Base-by-base conservation (phyloP, 2,797 vertebrate species). In the Melanotaenia pygmaea region DNA sequence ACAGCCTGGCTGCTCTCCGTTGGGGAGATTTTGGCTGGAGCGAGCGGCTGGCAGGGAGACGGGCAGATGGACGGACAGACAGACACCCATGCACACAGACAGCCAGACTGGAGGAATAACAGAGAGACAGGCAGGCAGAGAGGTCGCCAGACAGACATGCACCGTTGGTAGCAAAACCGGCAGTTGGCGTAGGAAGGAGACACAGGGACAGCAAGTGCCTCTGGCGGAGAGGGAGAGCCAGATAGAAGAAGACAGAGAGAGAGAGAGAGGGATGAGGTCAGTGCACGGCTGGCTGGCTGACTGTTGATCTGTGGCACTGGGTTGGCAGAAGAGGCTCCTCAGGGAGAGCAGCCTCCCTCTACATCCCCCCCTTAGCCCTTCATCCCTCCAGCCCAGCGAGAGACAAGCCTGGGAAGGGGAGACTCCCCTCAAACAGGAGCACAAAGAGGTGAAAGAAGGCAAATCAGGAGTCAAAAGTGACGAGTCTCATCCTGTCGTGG, bases 251-350 rank as follows among this genome's bases (percentile, higher is more conserved):
- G 85, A 84, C 84, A 82, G 83, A 61, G 77, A 75, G 78, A 74
- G 82, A 51, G 76, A 45, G 76, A 68, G 80, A 70, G 74, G 74
- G 88, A 86, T 88, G 86, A 89, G 90, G 91, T 91, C 90, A 92
- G 87, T 89, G 89, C 85, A 91, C 67, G 87, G 88, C 88, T 92
- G 90, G 88, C 90, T 91, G 90, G 87, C 91, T 92, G 91, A 89
- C 91, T 93, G 91, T 89, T 92, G 91, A 92, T 92, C 91, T 91
- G 91, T 93, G 91, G 90, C 92, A 89, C 88, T 84, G 86, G 84
- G 90, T 84, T 93, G 90, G 90, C 91, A 92, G 88, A 84, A 86
- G 86, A 91, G 76, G 67, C 75, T 92, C 90, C 88, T 91, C 50
- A 32, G 91, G 88, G 91, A 91, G 74, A 67, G 65, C 84, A 82